Conservation (phyloP, 2,797 vertebrate genomes). For the Cygnus olor region DNA sequence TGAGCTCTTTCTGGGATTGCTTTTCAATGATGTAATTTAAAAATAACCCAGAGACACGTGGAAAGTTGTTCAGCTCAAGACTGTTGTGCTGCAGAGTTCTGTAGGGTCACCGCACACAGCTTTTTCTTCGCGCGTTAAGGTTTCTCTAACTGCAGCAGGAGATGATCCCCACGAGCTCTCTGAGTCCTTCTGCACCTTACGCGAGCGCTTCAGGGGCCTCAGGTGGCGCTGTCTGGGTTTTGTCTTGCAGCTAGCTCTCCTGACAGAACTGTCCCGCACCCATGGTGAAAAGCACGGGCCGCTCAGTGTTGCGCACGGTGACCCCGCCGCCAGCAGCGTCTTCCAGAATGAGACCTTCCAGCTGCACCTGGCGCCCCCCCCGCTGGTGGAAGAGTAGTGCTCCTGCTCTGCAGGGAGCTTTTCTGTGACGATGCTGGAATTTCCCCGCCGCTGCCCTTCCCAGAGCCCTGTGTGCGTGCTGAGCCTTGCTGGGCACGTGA, state of each 20-base stretch:
- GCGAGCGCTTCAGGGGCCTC: rapidly evolving
- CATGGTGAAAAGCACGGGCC: slow-evolving; percentile 81
- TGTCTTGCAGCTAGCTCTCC: slow-evolving; percentile 88
- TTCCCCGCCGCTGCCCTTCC: rapidly evolving
- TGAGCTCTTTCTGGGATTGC: not conserved
- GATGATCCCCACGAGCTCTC: not conserved
- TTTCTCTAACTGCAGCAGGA: not conserved
- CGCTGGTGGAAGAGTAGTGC: slow-evolving; percentile 81
- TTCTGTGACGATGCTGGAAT: rapidly evolving
- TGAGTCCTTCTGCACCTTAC: not conserved
- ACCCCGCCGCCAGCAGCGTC: slow-evolving; percentile 78
- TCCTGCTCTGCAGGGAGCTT: not conserved
- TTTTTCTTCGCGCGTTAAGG: not conserved
- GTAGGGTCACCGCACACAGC: rapidly evolving
- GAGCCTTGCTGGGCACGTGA: not conserved
- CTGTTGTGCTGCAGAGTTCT: not conserved
- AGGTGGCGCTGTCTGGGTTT: not conserved
- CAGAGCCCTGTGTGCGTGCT: not conserved
- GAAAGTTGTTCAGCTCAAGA: not conserved
- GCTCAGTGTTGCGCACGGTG: slow-evolving; percentile 77
- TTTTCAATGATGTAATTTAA: not conserved
- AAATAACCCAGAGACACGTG: not conserved
- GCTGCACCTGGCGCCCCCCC: slow-evolving; percentile 90
- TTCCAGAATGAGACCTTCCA: slow-evolving; percentile 90
- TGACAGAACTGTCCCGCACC: slow-evolving; percentile 86